These are phyloP conservation scores for Epizoanthus illoricatus DNA, from an alignment of 92 coral and sea anemone species.

Conservation along the genomic window DNA sequence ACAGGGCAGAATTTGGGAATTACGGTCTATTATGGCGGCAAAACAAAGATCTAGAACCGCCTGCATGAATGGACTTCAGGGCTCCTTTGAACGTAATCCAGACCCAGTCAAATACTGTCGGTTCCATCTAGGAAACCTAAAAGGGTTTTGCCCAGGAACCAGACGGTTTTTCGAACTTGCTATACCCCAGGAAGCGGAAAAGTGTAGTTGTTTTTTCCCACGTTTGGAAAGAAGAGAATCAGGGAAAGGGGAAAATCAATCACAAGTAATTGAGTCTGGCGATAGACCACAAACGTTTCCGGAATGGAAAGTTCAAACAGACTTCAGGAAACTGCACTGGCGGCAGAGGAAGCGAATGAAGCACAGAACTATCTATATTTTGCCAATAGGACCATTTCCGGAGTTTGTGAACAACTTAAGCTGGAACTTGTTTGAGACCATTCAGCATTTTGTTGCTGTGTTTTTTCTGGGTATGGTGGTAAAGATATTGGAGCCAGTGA, in stretches of 20 bases:
- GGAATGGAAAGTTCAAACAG: slow-evolving; percentile 87
- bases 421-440: slow-evolving; percentile 56
- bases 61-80: background rate
- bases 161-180: slow-evolving; percentile 65
- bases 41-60: background rate
- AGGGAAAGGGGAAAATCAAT: background rate
- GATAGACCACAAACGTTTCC: slow-evolving; percentile 71
- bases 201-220: slow-evolving; percentile 35
- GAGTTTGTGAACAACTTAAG: slow-evolving; percentile 41
- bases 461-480: slow-evolving; percentile 79
- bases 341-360: slow-evolving; percentile 68
- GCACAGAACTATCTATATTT: slow-evolving; percentile 57
- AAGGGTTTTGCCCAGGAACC: slow-evolving; percentile 30
- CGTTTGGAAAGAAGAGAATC: slow-evolving; percentile 24
- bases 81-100: background rate
- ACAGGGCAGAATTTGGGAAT: no score
- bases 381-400: slow-evolving; percentile 83
- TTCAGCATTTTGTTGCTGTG: slow-evolving; percentile 57
- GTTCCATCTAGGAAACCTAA: slow-evolving; percentile 53
- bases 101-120: slow-evolving; percentile 10
- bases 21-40: slow-evolving; percentile 14
- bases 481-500: slow-evolving; percentile 55
- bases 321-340: slow-evolving; percentile 75
- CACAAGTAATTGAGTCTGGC: background rate
- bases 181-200: slow-evolving; percentile 36